Evolutionary conservation across 2,113 vertebrate genomes (phyloP).

Genomic region (Tapirus terrestris): DNA sequence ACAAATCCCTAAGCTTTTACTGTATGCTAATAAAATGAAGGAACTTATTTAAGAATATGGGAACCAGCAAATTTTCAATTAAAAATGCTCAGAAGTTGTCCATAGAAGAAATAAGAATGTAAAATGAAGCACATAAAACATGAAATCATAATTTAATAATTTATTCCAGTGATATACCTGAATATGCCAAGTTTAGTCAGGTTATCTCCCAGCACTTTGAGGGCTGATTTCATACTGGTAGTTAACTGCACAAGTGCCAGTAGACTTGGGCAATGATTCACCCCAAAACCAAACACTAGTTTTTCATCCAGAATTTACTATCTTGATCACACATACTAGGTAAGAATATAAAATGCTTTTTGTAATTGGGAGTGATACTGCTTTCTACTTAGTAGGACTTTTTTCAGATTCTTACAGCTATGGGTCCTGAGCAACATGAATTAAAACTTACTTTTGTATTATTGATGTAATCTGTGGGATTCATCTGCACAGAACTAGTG

Average conservation of each 20-base stretch:
- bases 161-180: constrained; percentile 2
- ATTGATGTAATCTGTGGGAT: constrained; percentile 89
- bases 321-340: not conserved
- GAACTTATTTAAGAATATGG: not conserved
- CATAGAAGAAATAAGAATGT: constrained; percentile 11
- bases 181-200: constrained; percentile 2
- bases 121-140: constrained; percentile 41
- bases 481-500: constrained; percentile 91
- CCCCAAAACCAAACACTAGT: not conserved
- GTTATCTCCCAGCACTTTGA: constrained; percentile 14
- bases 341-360: constrained; percentile 57
- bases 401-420: constrained; percentile 66
- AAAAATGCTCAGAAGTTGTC: constrained; percentile 23
- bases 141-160: constrained; percentile 42
- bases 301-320: constrained; percentile 42
- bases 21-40: constrained; percentile 3
- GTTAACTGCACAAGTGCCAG: not conserved
- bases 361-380: constrained; percentile 44
- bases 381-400: constrained; percentile 58
- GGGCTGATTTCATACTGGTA: not conserved
- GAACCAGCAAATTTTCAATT: constrained; percentile 28
- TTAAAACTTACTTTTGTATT: constrained; percentile 90
- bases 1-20: constrained; percentile 20
- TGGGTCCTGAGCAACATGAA: constrained; percentile 73
- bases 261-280: not conserved